phyloP scores from a whole-genome alignment of 2,888 invertebrate genomes.

The Agonopterix subpropinquella region DNA sequence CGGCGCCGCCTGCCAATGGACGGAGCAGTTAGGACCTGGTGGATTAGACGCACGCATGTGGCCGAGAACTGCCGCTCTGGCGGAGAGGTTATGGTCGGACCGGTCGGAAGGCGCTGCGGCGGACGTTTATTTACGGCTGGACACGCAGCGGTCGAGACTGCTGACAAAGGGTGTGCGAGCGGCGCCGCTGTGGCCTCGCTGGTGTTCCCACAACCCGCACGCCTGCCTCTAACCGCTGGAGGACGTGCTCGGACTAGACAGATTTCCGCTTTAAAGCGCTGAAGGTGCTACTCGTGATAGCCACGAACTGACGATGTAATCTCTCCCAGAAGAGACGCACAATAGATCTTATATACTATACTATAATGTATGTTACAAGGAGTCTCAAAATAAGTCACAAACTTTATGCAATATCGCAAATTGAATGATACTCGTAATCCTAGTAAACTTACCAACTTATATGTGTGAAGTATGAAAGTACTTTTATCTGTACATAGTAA shows the following conservation, averaged over 20 bases:
- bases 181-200: constrained; percentile 85
- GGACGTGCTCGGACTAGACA: constrained; percentile 7
- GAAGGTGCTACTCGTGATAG: constrained; percentile 3
- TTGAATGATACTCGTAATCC: not conserved
- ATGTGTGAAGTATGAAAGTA: not conserved
- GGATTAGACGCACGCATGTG: constrained; percentile 87
- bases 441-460: constrained; percentile 3
- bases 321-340: not conserved
- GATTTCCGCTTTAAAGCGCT: constrained; percentile 3
- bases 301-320: not conserved
- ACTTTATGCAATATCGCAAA: too few relatives aligned
- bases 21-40: constrained; percentile 85
- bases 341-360: too few relatives aligned
- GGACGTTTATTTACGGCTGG: constrained; percentile 81
- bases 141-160: constrained; percentile 80
- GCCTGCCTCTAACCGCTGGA: constrained; percentile 73
- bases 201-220: constrained; percentile 86
- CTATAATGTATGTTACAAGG: too few relatives aligned
- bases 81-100: constrained; percentile 86
- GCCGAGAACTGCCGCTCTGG: constrained; percentile 88
- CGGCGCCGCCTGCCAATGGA: constrained; percentile 90
- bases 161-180: constrained; percentile 78
- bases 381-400: too few relatives aligned
- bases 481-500: constrained; percentile 6
- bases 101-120: constrained; percentile 66